These are phyloP conservation scores for Pygocentrus nattereri DNA, from an alignment of 2,797 vertebrate genomes.

Conservation along the genomic window DNA sequence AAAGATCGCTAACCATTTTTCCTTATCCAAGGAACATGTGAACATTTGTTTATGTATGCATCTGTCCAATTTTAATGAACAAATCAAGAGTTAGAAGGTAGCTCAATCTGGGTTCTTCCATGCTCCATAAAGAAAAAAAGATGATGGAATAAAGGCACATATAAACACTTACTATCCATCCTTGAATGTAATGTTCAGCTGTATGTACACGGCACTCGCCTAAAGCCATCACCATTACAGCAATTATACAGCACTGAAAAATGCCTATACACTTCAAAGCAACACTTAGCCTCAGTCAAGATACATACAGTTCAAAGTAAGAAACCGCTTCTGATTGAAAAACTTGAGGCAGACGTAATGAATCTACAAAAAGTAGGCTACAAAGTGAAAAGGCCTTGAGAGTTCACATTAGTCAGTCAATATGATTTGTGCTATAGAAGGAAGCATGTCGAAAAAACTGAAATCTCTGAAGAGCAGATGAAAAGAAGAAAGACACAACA, in stretches of 20 bases:
- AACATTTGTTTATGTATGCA: not conserved
- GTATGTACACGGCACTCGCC: not conserved
- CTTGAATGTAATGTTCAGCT: not conserved
- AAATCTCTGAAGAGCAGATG: constrained; percentile 16
- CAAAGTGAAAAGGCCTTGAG: not conserved
- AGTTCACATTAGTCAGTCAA: not conserved
- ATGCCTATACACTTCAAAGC: not conserved
- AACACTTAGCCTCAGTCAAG: not conserved
- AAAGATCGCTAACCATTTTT: not conserved
- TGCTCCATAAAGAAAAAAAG: not conserved
- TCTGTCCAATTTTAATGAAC: not conserved
- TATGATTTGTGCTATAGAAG: not conserved
- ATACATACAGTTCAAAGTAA: not conserved
- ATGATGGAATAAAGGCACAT: not conserved
- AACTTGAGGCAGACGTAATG: not conserved
- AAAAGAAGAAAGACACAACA: constrained; percentile 27
- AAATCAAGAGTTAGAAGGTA: not conserved
- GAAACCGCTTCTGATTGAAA: not conserved
- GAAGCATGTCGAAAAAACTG: not conserved
- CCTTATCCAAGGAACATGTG: not conserved
- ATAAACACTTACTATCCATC: too few relatives aligned
- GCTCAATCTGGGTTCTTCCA: not conserved
- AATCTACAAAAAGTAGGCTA: not conserved
- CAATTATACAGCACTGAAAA: not conserved
- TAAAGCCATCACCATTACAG: not conserved